Base-by-base conservation (phyloP, 2,888 invertebrate species). In the Drosophila ezoana region DNA sequence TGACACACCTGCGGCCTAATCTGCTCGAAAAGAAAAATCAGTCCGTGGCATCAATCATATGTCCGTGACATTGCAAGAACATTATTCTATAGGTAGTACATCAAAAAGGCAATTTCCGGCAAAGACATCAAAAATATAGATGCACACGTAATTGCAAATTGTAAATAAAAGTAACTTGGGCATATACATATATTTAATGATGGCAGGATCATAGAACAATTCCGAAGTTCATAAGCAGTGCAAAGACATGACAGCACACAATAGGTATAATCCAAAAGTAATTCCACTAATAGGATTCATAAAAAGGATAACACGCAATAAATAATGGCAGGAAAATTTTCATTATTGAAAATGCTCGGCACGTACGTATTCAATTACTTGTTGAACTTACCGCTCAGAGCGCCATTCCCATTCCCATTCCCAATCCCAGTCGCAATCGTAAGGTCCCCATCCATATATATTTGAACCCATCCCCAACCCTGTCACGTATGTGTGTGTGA, bases 291-390 rank as follows among this genome's bases (percentile, higher is more conserved):
- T 87, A 89, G 86, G 87, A 86, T 84, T 86, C 86, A 86, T 89
- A 86, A 89, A 89, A 86, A 76, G 87, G 80, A 81, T 87, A 86
- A 87, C 89, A 89, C 87, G 87, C 87, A 78, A 85, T 86, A 84
- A 87, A 86, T 86, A 89, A 89, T 84, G 82, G 70, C 61, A 64
- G 67, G 56, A 64, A 70, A 68, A 76, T 67, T 58, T 75, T 71
- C 70, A 73, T 83, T 81, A 90, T 90, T 84, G 75, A 73, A 81
- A 90, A 89, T 90, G 85, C 89, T 65, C 62, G 63, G 83, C 90
- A 90, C 90, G 90, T 90, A 82, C 80, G 81, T 76, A 90, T 90
- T 90, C 90, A 90, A 90, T 90, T 90, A 90, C 90, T 89, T 90
- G 91, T 90, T 89, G 90, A 90, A 89, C 90, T 90, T 89, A 81